These are phyloP conservation scores for Brachirus orientalis DNA, from an alignment of 2,113 vertebrate species.

Conservation along the genomic window DNA sequence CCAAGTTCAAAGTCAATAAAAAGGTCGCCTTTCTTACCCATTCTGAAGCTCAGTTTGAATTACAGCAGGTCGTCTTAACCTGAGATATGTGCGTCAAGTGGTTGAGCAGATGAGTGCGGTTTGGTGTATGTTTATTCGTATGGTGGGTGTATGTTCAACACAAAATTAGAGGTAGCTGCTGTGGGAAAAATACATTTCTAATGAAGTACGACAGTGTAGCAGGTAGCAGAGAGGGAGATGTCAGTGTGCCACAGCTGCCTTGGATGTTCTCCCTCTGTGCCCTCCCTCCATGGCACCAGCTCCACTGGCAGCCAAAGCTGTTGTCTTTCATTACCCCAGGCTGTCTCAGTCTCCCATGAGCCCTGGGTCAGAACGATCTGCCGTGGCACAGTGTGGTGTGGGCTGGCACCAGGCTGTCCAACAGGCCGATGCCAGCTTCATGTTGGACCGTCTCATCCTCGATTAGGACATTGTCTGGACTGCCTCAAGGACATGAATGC, in stretches of 20 bases:
- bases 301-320: slow-evolving; percentile 64
- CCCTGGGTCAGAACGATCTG: slow-evolving; percentile 49
- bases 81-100: too few relatives aligned
- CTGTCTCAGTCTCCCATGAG: slow-evolving; percentile 63
- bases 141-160: background rate
- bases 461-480: slow-evolving; percentile 69
- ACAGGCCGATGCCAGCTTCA: slow-evolving; percentile 49
- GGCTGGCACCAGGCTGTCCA: slow-evolving; percentile 40
- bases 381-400: slow-evolving; percentile 25
- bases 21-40: too few relatives aligned
- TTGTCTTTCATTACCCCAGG: slow-evolving; percentile 71
- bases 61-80: too few relatives aligned
- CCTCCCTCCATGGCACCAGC: slow-evolving; percentile 50
- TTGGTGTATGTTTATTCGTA: too few relatives aligned
- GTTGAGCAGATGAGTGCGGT: too few relatives aligned
- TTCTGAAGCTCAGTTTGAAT: too few relatives aligned
- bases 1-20: too few relatives aligned
- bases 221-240: slow-evolving; percentile 48
- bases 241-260: slow-evolving; percentile 58
- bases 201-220: slow-evolving; percentile 37
- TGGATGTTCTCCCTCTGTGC: slow-evolving; percentile 35
- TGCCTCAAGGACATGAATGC: slow-evolving; percentile 56
- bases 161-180: background rate
- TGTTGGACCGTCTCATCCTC: slow-evolving; percentile 39
- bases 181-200: slow-evolving; percentile 5